These are phyloP conservation scores for Geococcyx californianus DNA, from an alignment of 2,113 vertebrate genomes.

Conservation along the genomic window DNA sequence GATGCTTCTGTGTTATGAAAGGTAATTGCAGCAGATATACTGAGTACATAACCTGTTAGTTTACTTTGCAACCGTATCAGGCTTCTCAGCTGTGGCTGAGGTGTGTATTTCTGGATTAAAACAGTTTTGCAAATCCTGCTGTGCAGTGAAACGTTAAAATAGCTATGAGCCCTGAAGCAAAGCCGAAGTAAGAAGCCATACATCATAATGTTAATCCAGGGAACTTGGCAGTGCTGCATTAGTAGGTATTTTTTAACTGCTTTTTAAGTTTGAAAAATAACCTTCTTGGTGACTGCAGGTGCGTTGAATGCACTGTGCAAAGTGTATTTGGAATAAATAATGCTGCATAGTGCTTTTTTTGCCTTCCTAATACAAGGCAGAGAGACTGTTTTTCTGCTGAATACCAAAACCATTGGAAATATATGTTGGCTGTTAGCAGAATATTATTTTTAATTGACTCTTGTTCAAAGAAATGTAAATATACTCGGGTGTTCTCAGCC, in stretches of 20 bases:
- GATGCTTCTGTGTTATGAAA: neutral
- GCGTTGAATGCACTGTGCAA: neutral
- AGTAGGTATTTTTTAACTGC: slow-evolving; percentile 18
- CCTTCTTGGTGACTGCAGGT: neutral
- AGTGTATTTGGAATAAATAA: neutral
- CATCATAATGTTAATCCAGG: neutral
- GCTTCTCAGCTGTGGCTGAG: neutral
- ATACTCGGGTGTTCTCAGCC: neutral
- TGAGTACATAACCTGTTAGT: neutral
- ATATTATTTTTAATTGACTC: neutral
- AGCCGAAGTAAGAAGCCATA: neutral
- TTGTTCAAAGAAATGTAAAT: neutral
- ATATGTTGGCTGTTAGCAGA: neutral
- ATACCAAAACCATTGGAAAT: neutral
- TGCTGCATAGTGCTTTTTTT: neutral
- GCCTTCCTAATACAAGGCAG: neutral
- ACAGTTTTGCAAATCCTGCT: neutral
- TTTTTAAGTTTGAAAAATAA: slow-evolving; percentile 26
- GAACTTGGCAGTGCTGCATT: neutral
- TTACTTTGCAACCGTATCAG: neutral
- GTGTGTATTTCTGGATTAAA: slow-evolving; percentile 39
- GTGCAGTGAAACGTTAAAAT: neutral
- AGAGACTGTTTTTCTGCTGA: neutral
- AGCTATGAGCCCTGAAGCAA: neutral
- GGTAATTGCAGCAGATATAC: neutral